A percentile compares a stretch with the other conserved stretches of the same genome.
Evolutionary conservation across 2,113 vertebrate species (phyloP).

Genomic region (Climacteris rufus): DNA sequence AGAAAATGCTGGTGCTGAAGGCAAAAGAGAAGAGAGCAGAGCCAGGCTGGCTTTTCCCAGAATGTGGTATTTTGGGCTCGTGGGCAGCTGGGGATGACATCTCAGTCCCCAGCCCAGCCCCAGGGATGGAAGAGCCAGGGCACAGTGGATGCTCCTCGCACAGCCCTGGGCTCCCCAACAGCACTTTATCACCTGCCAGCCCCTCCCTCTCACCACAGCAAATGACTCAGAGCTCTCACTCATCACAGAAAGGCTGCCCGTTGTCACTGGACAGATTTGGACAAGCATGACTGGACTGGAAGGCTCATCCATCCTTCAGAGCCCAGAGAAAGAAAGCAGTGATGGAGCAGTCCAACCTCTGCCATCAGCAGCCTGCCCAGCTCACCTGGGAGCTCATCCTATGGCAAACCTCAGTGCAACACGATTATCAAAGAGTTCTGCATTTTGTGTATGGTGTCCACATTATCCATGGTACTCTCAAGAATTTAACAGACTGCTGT

Average conservation of each 20-base stretch:
- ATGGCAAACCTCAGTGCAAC: background rate
- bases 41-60: background rate
- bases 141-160: rapidly evolving
- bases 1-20: background rate
- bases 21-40: background rate
- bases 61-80: background rate
- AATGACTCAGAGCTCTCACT: background rate
- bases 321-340: background rate
- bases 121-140: background rate
- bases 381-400: background rate
- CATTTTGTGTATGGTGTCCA: rapidly evolving
- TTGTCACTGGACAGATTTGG: rapidly evolving
- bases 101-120: background rate
- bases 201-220: background rate
- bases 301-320: background rate
- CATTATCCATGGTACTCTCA: too few species aligned
- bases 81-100: background rate
- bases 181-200: background rate
- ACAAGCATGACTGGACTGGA: background rate
- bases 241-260: background rate
- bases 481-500: background rate
- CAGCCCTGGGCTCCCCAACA: background rate
- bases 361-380: background rate
- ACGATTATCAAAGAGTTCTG: background rate
- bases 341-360: background rate